Conservation (phyloP, 2,113 vertebrate genomes). For the Arenaria interpres region DNA sequence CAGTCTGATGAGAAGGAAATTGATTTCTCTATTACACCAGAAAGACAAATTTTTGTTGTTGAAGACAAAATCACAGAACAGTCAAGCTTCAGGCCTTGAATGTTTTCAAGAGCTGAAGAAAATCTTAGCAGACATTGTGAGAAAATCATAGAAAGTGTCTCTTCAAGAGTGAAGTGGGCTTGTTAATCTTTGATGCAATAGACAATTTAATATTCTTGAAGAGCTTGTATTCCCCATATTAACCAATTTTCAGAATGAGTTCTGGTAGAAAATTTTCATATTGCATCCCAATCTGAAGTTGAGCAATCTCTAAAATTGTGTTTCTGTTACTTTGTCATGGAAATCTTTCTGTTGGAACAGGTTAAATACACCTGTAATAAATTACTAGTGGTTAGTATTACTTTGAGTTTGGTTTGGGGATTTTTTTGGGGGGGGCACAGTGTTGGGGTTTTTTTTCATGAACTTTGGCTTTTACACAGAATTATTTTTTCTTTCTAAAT, state of each 20-base stretch:
- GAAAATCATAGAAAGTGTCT: background rate
- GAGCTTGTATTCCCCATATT: background rate
- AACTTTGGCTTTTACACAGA: background rate
- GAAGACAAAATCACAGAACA: background rate
- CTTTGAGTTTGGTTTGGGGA: background rate
- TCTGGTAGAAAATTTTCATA: background rate
- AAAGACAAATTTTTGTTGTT: background rate
- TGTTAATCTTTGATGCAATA: background rate
- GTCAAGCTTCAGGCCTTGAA: background rate
- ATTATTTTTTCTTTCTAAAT: background rate
- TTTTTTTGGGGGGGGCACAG: no score
- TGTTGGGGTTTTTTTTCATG: background rate
- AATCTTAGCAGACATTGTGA: background rate
- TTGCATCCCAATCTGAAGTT: background rate
- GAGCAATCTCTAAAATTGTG: background rate
- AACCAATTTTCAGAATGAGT: background rate
- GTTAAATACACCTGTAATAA: background rate
- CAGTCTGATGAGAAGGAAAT: background rate
- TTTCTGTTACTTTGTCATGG: background rate
- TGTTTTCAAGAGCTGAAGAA: background rate
- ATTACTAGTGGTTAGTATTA: fast-evolving
- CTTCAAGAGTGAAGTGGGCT: background rate
- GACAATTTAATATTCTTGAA: background rate
- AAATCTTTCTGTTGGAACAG: background rate
- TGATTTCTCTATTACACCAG: background rate